Percentiles rank a stretch among this genome's conserved stretches.
Conservation (phyloP, 2,113 vertebrate genomes). For the Mus pahari region DNA sequence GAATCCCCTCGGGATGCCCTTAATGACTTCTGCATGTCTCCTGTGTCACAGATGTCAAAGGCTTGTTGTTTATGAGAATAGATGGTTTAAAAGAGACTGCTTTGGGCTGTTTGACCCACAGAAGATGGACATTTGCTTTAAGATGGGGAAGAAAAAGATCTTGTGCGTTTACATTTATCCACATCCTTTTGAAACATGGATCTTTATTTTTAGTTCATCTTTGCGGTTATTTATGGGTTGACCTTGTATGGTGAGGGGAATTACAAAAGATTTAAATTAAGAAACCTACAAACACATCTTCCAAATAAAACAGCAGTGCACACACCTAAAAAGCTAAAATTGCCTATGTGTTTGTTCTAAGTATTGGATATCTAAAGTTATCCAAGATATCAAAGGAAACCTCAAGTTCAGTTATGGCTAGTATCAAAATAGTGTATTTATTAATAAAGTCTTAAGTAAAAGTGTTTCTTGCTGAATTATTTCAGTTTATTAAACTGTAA, state of each 20-base stretch:
- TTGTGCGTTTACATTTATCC: slow-evolving; percentile 87
- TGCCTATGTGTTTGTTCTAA: slow-evolving; percentile 8
- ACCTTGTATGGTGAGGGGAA: slow-evolving; percentile 86
- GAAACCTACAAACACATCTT: slow-evolving; percentile 61
- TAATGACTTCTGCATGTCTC: slow-evolving; percentile 94
- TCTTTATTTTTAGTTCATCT: slow-evolving; percentile 85
- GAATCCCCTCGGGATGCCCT: slow-evolving; percentile 89
- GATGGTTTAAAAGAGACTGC: slow-evolving; percentile 86
- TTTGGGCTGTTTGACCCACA: slow-evolving; percentile 82
- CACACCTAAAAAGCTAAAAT: slow-evolving; percentile 65
- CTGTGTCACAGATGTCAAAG: slow-evolving; percentile 93
- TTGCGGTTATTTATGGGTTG: slow-evolving; percentile 85
- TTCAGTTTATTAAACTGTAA: neutral
- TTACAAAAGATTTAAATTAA: slow-evolving; percentile 81
- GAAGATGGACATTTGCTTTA: slow-evolving; percentile 80
- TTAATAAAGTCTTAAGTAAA: neutral
- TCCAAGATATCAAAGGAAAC: slow-evolving; percentile 12
- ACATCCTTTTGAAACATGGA: slow-evolving; percentile 91
- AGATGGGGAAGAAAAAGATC: slow-evolving; percentile 75
- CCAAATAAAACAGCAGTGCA: slow-evolving; percentile 70
- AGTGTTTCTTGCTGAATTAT: neutral
- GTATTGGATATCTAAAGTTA: slow-evolving; percentile 42
- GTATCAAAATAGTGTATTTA: slow-evolving; percentile 33
- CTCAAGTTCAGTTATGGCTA: slow-evolving; percentile 46
- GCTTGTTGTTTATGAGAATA: slow-evolving; percentile 92